These are phyloP conservation scores for Meriones unguiculatus DNA, from an alignment of 2,113 vertebrate species.

Conservation along the genomic window DNA sequence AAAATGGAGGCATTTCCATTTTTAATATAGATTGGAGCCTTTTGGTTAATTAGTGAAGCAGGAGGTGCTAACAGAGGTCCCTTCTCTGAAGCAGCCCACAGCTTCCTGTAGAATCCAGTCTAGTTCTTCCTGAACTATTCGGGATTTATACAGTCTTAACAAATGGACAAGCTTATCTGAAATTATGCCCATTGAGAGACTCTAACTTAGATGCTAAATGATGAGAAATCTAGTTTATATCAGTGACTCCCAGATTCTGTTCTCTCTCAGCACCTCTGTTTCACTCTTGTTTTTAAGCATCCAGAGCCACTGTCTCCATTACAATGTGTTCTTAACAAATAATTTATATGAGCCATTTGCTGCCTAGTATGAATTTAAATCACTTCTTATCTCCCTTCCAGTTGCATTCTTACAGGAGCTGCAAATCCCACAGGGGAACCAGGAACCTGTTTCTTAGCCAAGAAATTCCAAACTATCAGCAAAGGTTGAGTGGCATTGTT, in stretches of 20 bases:
- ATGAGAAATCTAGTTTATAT: background rate
- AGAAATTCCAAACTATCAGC: background rate
- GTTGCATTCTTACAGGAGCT: background rate
- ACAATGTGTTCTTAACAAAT: conserved; percentile 43
- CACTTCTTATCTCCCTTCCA: background rate
- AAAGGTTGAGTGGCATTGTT: background rate
- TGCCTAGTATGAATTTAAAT: conserved; percentile 10
- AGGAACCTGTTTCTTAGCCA: conserved; percentile 9
- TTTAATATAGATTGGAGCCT: background rate
- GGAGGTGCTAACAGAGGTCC: background rate
- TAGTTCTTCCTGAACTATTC: background rate
- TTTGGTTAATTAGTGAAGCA: background rate
- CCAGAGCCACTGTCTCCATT: background rate
- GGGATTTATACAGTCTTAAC: background rate
- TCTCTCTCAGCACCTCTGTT: background rate
- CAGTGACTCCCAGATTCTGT: background rate
- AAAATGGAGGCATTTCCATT: background rate
- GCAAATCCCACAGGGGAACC: background rate
- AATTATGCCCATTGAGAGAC: background rate
- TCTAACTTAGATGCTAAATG: background rate
- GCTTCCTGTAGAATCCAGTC: accelerated
- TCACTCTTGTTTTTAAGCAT: conserved; percentile 5
- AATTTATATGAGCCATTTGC: conserved; percentile 12
- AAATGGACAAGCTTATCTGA: background rate
- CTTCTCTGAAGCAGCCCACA: background rate